Conservation (phyloP, 2,797 vertebrate species). For the Buphagus erythrorhynchus region DNA sequence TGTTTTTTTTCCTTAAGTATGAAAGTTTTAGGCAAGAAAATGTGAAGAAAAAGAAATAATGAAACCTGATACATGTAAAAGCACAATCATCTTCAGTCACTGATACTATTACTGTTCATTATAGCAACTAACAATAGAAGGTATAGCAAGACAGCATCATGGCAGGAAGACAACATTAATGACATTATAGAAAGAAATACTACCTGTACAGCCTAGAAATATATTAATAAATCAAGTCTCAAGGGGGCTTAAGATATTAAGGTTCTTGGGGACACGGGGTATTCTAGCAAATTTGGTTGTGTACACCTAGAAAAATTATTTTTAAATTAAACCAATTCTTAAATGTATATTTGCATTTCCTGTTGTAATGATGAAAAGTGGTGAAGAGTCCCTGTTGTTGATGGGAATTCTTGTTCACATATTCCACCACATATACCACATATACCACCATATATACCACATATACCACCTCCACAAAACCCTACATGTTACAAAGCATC, state of each 20-base stretch:
- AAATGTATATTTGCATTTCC: background rate
- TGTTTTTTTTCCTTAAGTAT: background rate
- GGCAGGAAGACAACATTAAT: slow-evolving; percentile 34
- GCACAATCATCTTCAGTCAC: background rate
- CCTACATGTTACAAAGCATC: fast-evolving
- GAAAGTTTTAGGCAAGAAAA: background rate
- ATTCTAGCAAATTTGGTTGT: background rate
- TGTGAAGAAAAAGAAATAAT: background rate
- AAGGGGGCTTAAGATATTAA: background rate
- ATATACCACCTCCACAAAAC: background rate
- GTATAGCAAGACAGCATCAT: background rate
- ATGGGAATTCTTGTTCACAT: background rate
- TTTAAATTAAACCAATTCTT: background rate
- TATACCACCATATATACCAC: too few species aligned
- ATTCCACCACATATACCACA: too few species aligned
- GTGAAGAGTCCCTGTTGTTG: background rate
- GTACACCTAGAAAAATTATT: background rate
- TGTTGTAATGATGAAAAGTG: background rate
- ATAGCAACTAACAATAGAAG: background rate
- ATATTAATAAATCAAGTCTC: background rate
- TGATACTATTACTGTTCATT: background rate
- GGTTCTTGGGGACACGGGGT: fast-evolving
- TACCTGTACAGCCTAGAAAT: background rate
- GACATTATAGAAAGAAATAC: slow-evolving; percentile 21
- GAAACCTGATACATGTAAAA: background rate